Base-by-base conservation (phyloP, 2,113 vertebrate species). In the Hemiprocne comata region DNA sequence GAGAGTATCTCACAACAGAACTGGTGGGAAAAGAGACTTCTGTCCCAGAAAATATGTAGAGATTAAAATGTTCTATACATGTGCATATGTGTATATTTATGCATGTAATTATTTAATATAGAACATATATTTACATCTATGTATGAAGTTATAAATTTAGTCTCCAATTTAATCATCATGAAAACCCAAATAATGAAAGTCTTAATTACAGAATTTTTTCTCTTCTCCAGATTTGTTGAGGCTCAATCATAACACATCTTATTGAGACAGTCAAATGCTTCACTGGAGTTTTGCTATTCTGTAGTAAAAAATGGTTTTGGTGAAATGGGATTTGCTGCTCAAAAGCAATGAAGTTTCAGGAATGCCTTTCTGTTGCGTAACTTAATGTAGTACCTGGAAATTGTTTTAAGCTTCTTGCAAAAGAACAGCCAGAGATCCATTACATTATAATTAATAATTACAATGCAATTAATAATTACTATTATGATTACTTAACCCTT, bases 391-490 rank as follows among this genome's bases (percentile, higher is more conserved):
- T 71, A 73, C 53, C 46, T 87, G 53, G 42, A 92, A 84, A 74
- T 89, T 29, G 77, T 89, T 64, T 84, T 84, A 86, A 53, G 14
- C 29, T 93, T 18, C 73, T 94, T 86, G 64, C 55, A 58, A 93
- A 95, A 90, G 72, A 84, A 48, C 26, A 77, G 12, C 10, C 18
- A 55, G 72, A 34, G 29, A 60, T 89, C 33, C 88, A 83, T 70
- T 85, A 34, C 26, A 10, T 76, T 73, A 21, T 76, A 77, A 76
- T 89, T 78, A 72, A 55, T 77, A 89, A 87, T 90, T 73, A 46
- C 17, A 74, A 57, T 87, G 38, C 61, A 95, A 90, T 93, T 93
- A 90, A 80, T 84, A 86, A 84, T 53, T 81, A 28, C 48, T 85
- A 10, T 48, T 81, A 33, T 48, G 57, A 73, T 93, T 88, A 74